A percentile compares a stretch with the other conserved stretches of the same genome.
Evolutionary conservation across 2,797 vertebrate species (phyloP).

Genomic region (Cynopterus sphinx): DNA sequence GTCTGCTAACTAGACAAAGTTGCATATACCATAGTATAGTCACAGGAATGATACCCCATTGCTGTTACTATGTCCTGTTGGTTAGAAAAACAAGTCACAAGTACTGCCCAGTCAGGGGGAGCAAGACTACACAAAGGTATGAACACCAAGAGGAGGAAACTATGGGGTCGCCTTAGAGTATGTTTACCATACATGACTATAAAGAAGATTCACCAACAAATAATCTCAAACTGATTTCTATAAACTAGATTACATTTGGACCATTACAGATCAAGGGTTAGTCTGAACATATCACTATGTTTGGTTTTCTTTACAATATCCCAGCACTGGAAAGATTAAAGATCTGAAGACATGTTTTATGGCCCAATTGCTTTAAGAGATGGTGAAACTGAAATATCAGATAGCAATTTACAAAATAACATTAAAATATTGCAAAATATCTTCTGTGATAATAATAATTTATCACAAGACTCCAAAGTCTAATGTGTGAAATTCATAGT

Average conservation of each 20-base stretch:
- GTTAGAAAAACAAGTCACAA: neutral
- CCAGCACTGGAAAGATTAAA: slow-evolving; percentile 17
- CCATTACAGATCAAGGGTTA: neutral
- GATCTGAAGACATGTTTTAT: neutral
- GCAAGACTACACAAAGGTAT: neutral
- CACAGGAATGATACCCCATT: neutral
- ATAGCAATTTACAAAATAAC: neutral
- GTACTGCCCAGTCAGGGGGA: neutral
- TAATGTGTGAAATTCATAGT: neutral
- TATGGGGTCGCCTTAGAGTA: neutral
- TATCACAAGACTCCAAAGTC: neutral
- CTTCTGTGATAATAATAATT: neutral
- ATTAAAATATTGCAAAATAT: neutral
- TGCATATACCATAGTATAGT: neutral
- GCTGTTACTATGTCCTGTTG: neutral
- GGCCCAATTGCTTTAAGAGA: neutral
- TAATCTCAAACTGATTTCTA: neutral
- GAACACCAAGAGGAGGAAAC: neutral
- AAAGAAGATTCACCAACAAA: neutral
- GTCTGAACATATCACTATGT: neutral
- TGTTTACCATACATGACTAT: neutral
- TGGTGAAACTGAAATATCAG: neutral
- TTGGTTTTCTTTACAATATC: neutral
- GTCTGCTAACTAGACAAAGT: neutral
- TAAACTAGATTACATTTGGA: neutral